Conservation (phyloP, 2,888 invertebrate species). For the Drosophila infuscata region DNA sequence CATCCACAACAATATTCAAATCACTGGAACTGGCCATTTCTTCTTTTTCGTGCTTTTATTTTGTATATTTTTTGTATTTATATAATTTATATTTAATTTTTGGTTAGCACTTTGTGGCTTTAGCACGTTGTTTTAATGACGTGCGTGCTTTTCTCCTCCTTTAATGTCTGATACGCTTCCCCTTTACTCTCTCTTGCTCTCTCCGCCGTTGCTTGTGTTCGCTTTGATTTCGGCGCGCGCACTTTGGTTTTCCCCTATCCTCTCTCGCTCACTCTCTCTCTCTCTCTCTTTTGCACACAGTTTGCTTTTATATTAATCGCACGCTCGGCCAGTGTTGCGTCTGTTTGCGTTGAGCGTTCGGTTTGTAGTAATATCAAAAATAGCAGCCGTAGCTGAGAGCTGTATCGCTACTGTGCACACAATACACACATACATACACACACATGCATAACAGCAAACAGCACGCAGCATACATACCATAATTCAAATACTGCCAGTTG, state of each 20-base stretch:
- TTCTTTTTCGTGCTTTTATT: conserved; percentile 3
- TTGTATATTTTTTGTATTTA: conserved; percentile 11
- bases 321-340: conserved; percentile 25
- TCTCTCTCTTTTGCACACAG: conserved; percentile 2
- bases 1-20: conserved; percentile 64
- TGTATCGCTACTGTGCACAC: conserved; percentile 16
- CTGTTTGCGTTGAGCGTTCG: conserved; percentile 60
- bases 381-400: conserved; percentile 27
- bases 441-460: background rate
- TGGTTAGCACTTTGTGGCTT: conserved; percentile 20
- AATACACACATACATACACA: conserved; percentile 19
- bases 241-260: conserved; percentile 3
- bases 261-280: background rate
- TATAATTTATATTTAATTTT: conserved; percentile 25
- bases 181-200: conserved; percentile 5
- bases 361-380: conserved; percentile 62
- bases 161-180: conserved; percentile 54
- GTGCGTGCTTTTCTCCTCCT: conserved; percentile 66
- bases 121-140: conserved; percentile 66
- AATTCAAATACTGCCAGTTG: background rate
- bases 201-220: background rate
- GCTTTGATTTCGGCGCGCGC: conserved; percentile 31
- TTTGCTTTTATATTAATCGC: background rate
- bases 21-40: conserved; percentile 54
- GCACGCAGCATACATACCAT: background rate